Evolutionary conservation across 2,888 invertebrate species (phyloP), one percentile per base, ranked within the genome.

Genomic region (Yponomeuta sedellus): DNA sequence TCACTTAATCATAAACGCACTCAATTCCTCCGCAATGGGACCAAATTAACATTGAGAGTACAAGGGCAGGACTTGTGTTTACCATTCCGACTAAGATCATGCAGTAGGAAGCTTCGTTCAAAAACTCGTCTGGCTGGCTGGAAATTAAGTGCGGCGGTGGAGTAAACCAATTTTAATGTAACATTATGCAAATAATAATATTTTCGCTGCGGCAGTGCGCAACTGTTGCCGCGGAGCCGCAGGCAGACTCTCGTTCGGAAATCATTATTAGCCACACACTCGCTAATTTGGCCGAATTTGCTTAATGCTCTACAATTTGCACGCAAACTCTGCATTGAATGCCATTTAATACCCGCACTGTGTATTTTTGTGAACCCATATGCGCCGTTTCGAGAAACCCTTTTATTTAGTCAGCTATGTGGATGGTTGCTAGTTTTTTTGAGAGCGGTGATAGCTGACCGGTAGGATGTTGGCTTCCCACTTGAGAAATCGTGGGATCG

Each of bases 281-380:
- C 72, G 76, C 80, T 84, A 85, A 84, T 85, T 84, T 82, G 76
- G 66, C 71, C 76, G 75, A 85, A 86, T 86, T 84, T 80, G 78
- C 79, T 82, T 85, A 84, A 84, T 84, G 79, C 76, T 71, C 74
- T 69, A 72, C 80, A 81, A 82, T 84, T 84, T 85, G 74, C 75
- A 75, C 74, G 72, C 74, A 73, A 74, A 74, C 69, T 64, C 70
- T 66, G 68, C 72, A 71, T 70, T 71, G 70, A 70, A 69, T 69
- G 61, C 69, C 56, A 66, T 74, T 71, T 72, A 70, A 72, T 69
- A 70, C 68, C 10, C 28, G 22, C 68, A 69, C 44, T 68, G 66
- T 68, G 65, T 71, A 70, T 72, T 67, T 77, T 73, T 69, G 67
- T 61, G 64, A 72, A 70, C 71, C 69, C 74, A 76, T 73, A 71